phyloP scores from a whole-genome alignment of 2,113 vertebrate genomes.

The Agelaius phoeniceus region DNA sequence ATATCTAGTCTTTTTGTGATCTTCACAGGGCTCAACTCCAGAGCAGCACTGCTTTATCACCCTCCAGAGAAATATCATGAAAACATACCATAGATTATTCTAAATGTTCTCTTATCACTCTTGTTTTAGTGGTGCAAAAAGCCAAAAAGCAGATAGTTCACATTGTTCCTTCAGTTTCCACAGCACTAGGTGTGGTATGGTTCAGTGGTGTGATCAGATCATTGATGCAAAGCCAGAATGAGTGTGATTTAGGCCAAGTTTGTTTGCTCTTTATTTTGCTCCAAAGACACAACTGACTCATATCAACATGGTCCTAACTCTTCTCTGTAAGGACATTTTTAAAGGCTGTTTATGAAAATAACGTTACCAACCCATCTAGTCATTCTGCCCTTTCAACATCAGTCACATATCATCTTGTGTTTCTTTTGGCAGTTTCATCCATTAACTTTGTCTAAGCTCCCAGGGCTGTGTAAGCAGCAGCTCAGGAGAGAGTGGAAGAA shows the following conservation, averaged over 20 bases:
- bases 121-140: not conserved
- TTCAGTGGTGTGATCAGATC: not conserved
- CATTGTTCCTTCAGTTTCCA: not conserved
- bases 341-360: slow-evolving; percentile 5
- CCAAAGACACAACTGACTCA: not conserved
- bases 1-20: not conserved
- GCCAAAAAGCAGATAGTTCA: not conserved
- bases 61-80: not conserved
- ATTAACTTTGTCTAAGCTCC: slow-evolving; percentile 1
- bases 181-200: not conserved
- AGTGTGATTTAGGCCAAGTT: not conserved
- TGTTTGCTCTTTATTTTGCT: slow-evolving; percentile 11
- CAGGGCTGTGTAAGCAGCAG: slow-evolving; percentile 2
- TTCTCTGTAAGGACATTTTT: slow-evolving; percentile 15
- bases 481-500: not conserved
- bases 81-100: not conserved
- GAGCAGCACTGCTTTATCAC: not conserved
- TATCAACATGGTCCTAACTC: not conserved
- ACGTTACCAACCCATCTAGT: not conserved
- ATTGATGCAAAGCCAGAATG: not conserved
- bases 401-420: slow-evolving; percentile 1
- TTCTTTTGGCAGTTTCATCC: slow-evolving; percentile 41
- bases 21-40: not conserved
- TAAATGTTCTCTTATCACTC: not conserved
- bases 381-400: slow-evolving; percentile 8